Base-by-base conservation (phyloP, 2,113 vertebrate species). In the Cynoglossus semilaevis region DNA sequence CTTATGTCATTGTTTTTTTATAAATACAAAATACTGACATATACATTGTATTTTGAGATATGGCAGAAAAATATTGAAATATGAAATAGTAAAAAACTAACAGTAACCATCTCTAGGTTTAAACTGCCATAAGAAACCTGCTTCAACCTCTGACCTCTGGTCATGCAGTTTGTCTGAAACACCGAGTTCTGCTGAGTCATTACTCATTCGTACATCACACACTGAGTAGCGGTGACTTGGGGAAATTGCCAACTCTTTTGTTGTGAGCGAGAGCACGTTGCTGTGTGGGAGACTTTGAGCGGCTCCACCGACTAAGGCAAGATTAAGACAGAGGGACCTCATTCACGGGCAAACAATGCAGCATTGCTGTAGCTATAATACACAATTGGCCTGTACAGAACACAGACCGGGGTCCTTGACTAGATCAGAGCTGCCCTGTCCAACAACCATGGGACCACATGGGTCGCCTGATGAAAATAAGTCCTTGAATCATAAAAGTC, bases 281-380 rank as follows among this genome's bases (percentile, higher is more conserved):
- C 58, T 83, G 76, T 72, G 63, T 85, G 78, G 80, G 68, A 85
- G 85, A 86, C 84, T 85, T 90, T 88, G 79, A 80, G 80, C 78
- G 85, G 82, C 76, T 88, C 84, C 82, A 53, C 62, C 51, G 80
- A 84, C 80, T 85, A 51, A 81, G 66, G 72, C 81, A 75, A 76
- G 85, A 89, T 90, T 91, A 90, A 81, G 82, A 80, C 75, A 82
- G 85, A 88, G 78, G 71, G 84, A 51, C 41, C 71, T 84, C 74
- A 80, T 90, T 90, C 83, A 90, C 69, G 60, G 40, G 69, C 58
- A 83, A 88, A 91, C 91, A 92, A 91, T 90, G 85, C 73, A 61
- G 76, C 78, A 82, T 87, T 90, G 82, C 85, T 89, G 58, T 37
- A 70, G 72, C 63, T 76, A 79, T 88, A 84, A 89, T 82, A 71